phyloP scores from a whole-genome alignment of 1,140 invertebrate genomes.

The Onthophagus taurus region DNA sequence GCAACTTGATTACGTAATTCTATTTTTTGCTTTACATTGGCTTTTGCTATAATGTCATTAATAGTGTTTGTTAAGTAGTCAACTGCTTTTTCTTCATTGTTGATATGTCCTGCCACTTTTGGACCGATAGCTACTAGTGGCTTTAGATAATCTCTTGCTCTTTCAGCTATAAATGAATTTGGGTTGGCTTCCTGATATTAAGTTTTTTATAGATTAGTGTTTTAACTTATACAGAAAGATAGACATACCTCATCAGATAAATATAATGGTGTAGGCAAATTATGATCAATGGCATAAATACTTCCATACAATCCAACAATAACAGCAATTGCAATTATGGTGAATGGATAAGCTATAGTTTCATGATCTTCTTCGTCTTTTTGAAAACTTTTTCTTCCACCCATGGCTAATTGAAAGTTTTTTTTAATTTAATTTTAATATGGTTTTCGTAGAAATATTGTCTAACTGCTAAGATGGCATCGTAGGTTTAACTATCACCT shows the following conservation, averaged over 20 bases:
- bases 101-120: conserved; percentile 47
- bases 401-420: no score
- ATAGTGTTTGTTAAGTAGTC: conserved; percentile 43
- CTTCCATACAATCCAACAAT: neutral
- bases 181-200: conserved; percentile 21
- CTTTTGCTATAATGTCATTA: conserved; percentile 40
- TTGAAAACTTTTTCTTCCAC: no score
- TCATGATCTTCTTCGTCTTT: no score
- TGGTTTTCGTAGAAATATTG: no score
- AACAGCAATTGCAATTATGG: no score
- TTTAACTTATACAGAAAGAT: no score
- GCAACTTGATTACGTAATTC: conserved; percentile 45
- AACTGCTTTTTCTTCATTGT: conserved; percentile 55
- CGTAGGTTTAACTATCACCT: no score
- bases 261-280: neutral
- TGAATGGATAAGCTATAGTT: no score
- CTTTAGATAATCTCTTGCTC: conserved; percentile 41
- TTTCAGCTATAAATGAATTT: conserved; percentile 39
- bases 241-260: neutral
- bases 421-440: no score
- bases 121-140: conserved; percentile 41
- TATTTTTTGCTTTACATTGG: conserved; percentile 39
- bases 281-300: neutral
- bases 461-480: no score
- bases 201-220: no score